Base-by-base conservation (phyloP, 2,797 vertebrate species). In the Siniperca undulata region DNA sequence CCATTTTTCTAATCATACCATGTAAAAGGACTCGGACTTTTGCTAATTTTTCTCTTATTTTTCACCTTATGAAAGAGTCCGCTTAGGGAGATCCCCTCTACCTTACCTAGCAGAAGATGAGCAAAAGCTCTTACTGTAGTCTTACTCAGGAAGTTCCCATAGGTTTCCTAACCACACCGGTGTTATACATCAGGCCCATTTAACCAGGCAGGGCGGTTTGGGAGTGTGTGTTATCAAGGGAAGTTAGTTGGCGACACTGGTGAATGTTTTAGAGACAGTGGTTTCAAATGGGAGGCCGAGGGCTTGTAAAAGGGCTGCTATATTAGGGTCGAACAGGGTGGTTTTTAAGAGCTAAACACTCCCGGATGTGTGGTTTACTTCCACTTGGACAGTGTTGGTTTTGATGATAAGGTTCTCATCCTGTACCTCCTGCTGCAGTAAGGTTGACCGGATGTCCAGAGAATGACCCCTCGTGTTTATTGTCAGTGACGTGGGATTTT, bases 261-360 rank as follows among this genome's bases (percentile, higher is more conserved):
- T 77, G 44, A 50, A 55, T 19, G n/a, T 72, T 38, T 8, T 6
- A 75, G 74, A 86, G 88, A 83, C 69, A 27, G 89, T 86, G 91
- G 89, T 91, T 93, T 90, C 1, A 40, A 55, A 76, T 11, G 0
- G 38, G 27, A 67, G 53, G 53, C 61, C 2, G 34, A 65, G 19
- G 92, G 92, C 94, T 90, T 86, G 81, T 91, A 74, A 91, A 91
- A 86, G 82, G 65, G 67, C 44, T 62, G 74, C 70, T 78, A 52
- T 70, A 60, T 67, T 66, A 34, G 70, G 64, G 36, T 81, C 2
- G 0, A 44, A 44, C 17, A 64, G 36, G 14, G 74, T 87, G 90
- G 91, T 83, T 94, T 93, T 84, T 93, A 94, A 94, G 73, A 93
- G 91, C 83, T 52, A 27, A 68, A 84, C 48, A 50, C 56, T 53